Evolutionary conservation across 2,888 invertebrate genomes (phyloP).

Genomic region (Ophion ellenae): DNA sequence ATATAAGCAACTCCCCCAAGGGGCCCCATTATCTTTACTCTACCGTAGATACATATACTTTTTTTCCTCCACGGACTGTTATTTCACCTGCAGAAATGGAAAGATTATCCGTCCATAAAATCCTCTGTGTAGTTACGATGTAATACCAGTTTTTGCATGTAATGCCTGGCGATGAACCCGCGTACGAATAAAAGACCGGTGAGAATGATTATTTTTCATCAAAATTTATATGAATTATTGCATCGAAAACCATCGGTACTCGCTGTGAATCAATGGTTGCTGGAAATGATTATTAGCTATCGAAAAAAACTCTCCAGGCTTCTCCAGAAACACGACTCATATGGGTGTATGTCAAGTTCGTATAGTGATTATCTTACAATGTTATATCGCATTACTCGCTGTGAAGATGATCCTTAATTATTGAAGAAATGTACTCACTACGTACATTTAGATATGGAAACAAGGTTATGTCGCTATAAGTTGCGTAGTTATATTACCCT

Average conservation of each 20-base stretch:
- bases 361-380: neutral
- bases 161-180: neutral
- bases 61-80: slow-evolving; percentile 45
- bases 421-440: neutral
- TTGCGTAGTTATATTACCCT: neutral
- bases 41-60: slow-evolving; percentile 44
- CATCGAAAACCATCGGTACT: neutral
- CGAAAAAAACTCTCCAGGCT: neutral
- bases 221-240: neutral
- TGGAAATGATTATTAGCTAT: neutral
- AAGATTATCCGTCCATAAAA: slow-evolving; percentile 45
- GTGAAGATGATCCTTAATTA: neutral
- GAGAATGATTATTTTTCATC: slow-evolving; percentile 17
- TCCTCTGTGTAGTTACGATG: slow-evolving; percentile 5
- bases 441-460: neutral
- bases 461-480: neutral
- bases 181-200: neutral
- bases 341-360: neutral
- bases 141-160: slow-evolving; percentile 17
- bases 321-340: neutral
- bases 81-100: slow-evolving; percentile 56
- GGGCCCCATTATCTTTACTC: slow-evolving; percentile 59
- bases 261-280: neutral
- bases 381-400: neutral
- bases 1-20: slow-evolving; percentile 37